These are phyloP conservation scores for Ancistrus triradiatus DNA, from an alignment of 2,113 vertebrate species.

Conservation along the genomic window DNA sequence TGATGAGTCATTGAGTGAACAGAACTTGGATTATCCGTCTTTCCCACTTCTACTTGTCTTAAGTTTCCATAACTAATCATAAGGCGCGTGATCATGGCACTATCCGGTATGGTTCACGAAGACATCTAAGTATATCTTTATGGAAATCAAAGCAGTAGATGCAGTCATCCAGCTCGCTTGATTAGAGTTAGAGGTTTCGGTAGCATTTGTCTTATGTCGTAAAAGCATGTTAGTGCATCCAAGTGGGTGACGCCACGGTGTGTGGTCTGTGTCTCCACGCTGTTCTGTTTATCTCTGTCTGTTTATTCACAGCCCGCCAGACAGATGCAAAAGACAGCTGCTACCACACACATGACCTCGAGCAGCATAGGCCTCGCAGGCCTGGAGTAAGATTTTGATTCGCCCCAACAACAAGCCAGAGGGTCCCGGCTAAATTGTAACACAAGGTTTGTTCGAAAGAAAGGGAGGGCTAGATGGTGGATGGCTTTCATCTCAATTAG, in stretches of 20 bases:
- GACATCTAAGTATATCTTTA: background rate
- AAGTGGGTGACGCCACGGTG: conserved; percentile 34
- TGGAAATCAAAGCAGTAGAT: conserved; percentile 1
- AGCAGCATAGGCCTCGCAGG: conserved; percentile 17
- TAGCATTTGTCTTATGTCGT: conserved; percentile 43
- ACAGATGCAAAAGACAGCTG: conserved; percentile 48
- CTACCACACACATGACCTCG: conserved; percentile 29
- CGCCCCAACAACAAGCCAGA: conserved; percentile 4
- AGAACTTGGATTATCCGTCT: too few species aligned
- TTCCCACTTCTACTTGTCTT: background rate
- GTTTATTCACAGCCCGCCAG: conserved; percentile 45
- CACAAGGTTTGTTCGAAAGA: conserved; percentile 2
- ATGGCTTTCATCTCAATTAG: conserved; percentile 13
- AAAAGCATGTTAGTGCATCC: conserved; percentile 21
- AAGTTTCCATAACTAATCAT: conserved; percentile 25
- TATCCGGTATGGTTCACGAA: background rate
- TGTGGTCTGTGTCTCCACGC: conserved; percentile 39
- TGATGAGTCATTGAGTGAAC: too few species aligned
- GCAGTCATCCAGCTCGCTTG: conserved; percentile 4
- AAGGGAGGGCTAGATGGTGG: background rate
- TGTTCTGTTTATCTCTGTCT: conserved; percentile 38
- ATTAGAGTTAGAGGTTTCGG: conserved; percentile 32
- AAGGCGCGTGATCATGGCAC: background rate
- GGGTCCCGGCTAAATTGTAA: background rate
- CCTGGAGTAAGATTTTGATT: conserved; percentile 31